A percentile compares a stretch with the other conserved stretches of the same genome.
Evolutionary conservation across 2,113 vertebrate species (phyloP).

Genomic region (Sprattus sprattus): DNA sequence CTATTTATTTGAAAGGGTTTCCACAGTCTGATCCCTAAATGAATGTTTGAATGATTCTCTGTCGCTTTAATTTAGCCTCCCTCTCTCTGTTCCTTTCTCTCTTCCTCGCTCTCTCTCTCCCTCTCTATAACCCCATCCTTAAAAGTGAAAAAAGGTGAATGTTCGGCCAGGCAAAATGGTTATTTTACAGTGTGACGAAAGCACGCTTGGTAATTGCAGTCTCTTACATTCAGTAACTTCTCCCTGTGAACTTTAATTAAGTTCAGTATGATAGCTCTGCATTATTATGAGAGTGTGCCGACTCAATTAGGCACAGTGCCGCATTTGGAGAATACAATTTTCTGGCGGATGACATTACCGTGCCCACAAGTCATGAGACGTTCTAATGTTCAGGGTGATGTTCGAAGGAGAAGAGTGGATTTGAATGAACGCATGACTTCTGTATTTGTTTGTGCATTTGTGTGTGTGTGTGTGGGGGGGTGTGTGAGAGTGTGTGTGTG

Average conservation of each 20-base stretch:
- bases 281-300: slow-evolving; percentile 34
- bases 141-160: slow-evolving; percentile 15
- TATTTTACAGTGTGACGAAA: background rate
- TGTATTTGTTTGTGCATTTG: background rate
- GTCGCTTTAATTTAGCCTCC: background rate
- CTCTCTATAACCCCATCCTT: background rate
- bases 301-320: slow-evolving; percentile 39
- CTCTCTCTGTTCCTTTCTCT: background rate
- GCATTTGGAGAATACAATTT: slow-evolving; percentile 42
- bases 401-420: background rate
- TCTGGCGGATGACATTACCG: background rate
- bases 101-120: background rate
- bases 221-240: slow-evolving; percentile 36
- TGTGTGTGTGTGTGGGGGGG: background rate
- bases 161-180: slow-evolving; percentile 4
- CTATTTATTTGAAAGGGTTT: slow-evolving; percentile 38
- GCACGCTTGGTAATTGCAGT: background rate
- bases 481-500: background rate
- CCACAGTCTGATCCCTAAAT: slow-evolving; percentile 34
- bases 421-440: background rate
- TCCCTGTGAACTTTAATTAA: slow-evolving; percentile 49
- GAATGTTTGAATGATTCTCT: slow-evolving; percentile 37
- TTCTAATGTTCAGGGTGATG: background rate
- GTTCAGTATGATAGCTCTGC: slow-evolving; percentile 35
- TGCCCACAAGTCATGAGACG: background rate